Percentiles rank a stretch among this genome's conserved stretches.
Conservation (phyloP, 2,113 vertebrate genomes). For the Coreoperca whiteheadi region DNA sequence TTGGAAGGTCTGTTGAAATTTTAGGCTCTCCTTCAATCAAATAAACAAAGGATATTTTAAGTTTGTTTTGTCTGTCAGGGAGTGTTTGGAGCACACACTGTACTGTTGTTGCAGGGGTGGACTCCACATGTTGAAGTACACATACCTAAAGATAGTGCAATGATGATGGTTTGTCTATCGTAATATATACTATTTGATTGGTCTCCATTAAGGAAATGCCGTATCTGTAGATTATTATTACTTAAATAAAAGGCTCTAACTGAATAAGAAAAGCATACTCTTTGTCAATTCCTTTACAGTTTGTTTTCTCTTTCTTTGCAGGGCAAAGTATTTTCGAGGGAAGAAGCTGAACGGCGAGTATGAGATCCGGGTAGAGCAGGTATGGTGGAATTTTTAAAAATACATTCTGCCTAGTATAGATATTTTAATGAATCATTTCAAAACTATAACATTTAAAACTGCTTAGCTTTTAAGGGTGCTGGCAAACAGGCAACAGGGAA, state of each 20-base stretch:
- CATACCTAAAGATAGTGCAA: not conserved
- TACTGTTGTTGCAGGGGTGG: not conserved
- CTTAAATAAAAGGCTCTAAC: not conserved
- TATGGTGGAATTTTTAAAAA: constrained; percentile 66
- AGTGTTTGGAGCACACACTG: constrained; percentile 16
- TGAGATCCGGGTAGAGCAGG: constrained; percentile 97
- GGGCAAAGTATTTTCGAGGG: constrained; percentile 95
- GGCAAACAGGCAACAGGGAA: too few species aligned
- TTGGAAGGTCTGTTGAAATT: constrained; percentile 63
- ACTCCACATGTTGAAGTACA: not conserved
- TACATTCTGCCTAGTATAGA: not conserved
- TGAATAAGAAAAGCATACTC: not conserved
- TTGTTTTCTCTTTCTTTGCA: constrained; percentile 68
- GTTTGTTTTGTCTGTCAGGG: constrained; percentile 59
- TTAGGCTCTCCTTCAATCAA: constrained; percentile 54
- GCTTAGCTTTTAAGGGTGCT: not conserved
- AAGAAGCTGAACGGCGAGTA: constrained; percentile 95
- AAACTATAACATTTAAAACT: not conserved
- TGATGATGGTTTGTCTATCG: too few species aligned
- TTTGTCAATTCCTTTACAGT: not conserved
- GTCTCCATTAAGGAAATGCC: not conserved
- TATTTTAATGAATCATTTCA: not conserved
- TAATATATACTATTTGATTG: not conserved
- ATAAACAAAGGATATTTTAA: constrained; percentile 75
- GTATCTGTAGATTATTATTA: not conserved